Percentiles rank a stretch among this genome's conserved stretches.
Evolutionary conservation across 2,113 vertebrate genomes (phyloP).

Genomic region (Sarotherodon lohbergeri): DNA sequence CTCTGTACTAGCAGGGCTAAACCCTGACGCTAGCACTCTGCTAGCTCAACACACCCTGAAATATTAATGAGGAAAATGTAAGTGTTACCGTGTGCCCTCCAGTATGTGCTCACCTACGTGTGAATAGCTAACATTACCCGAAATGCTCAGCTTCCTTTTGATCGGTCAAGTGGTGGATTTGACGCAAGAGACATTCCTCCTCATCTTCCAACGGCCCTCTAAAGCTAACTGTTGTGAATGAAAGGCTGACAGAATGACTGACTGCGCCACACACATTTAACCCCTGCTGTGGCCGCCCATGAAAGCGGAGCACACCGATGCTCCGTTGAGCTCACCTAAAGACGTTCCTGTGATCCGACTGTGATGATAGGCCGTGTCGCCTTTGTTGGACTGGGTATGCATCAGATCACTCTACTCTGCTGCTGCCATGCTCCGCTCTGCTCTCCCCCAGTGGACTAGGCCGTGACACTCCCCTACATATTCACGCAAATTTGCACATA

Average conservation of each 20-base stretch:
- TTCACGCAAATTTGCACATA: constrained; percentile 33
- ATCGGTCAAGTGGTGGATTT: constrained; percentile 31
- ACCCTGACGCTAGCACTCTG: constrained; percentile 60
- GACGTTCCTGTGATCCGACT: constrained; percentile 59
- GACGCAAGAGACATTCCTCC: neutral
- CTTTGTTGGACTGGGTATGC: constrained; percentile 44
- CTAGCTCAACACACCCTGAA: constrained; percentile 57
- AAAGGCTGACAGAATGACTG: constrained; percentile 52
- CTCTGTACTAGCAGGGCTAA: constrained; percentile 36
- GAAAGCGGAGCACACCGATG: neutral
- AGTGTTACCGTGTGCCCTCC: constrained; percentile 9
- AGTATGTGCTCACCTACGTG: neutral
- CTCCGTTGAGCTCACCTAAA: constrained; percentile 41
- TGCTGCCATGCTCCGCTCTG: constrained; percentile 25
- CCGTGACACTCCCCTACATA: neutral
- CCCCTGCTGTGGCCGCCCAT: constrained; percentile 33
- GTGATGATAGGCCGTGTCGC: constrained; percentile 50
- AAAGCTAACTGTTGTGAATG: constrained; percentile 8
- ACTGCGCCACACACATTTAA: constrained; percentile 55
- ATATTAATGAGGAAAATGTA: constrained; percentile 60
- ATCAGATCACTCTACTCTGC: constrained; percentile 46
- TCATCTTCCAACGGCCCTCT: neutral
- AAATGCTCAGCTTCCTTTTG: neutral
- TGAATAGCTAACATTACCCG: neutral
- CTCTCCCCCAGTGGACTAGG: constrained; percentile 38